These are phyloP conservation scores for Dicycla oo DNA, from an alignment of 2,888 invertebrate species.

Conservation along the genomic window DNA sequence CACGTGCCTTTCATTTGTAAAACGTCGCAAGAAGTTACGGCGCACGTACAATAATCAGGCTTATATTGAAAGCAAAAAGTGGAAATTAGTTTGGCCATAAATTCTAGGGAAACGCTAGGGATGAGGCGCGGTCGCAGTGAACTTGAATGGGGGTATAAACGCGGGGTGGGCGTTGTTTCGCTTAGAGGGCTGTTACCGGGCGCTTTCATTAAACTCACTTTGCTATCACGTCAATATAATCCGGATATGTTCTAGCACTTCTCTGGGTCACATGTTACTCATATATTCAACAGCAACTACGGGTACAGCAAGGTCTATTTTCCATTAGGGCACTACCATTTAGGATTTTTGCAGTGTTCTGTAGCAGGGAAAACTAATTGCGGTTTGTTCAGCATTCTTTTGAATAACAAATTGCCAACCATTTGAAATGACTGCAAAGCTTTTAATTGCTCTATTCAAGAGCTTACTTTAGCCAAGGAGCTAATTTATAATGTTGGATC, in stretches of 20 bases:
- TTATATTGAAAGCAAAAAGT: conserved; percentile 66
- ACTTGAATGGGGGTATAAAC: conserved; percentile 79
- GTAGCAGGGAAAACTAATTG: conserved; percentile 10
- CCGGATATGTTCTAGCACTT: conserved; percentile 52
- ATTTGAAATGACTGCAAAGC: not conserved
- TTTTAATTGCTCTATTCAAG: conserved; percentile 20
- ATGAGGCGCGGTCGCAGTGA: conserved; percentile 81
- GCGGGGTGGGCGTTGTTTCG: conserved; percentile 83
- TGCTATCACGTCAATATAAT: conserved; percentile 70
- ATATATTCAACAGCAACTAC: conserved; percentile 35
- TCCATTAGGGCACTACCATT: conserved; percentile 31
- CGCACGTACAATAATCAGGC: conserved; percentile 63
- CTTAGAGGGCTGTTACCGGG: conserved; percentile 79
- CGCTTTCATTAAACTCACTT: conserved; percentile 80
- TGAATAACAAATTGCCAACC: not conserved
- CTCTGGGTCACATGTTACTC: conserved; percentile 54
- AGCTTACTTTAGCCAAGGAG: not conserved
- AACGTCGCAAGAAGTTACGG: conserved; percentile 71
- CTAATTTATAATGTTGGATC: conserved; percentile 3
- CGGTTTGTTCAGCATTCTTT: conserved; percentile 15
- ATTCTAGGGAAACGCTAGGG: conserved; percentile 75
- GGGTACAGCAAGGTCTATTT: conserved; percentile 43
- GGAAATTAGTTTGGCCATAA: conserved; percentile 63
- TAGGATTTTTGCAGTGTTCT: not conserved
- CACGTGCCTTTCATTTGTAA: conserved; percentile 68